Percentiles rank a stretch among this genome's conserved stretches.
phyloP scores from a whole-genome alignment of 2,888 invertebrate species.

The Augochlorella aurata region DNA sequence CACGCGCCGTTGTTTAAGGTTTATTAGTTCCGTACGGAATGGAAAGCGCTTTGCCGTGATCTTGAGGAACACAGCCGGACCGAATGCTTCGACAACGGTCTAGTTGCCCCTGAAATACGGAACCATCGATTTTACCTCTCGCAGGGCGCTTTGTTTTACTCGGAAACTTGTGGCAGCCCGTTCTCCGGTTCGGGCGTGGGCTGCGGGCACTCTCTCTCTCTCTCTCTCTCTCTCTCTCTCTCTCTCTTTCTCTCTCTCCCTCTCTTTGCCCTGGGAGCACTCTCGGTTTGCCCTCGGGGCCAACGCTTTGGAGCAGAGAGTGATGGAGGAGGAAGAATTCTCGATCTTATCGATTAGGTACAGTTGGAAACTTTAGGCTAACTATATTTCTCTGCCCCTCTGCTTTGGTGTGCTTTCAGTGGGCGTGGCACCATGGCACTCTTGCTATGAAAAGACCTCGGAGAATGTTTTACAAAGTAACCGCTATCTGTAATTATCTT shows the following conservation, averaged over 20 bases:
- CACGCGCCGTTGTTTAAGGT: neutral
- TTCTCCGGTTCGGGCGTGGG: neutral
- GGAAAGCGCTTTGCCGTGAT: neutral
- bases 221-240: too few relatives aligned
- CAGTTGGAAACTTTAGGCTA: neutral
- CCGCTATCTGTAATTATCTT: neutral
- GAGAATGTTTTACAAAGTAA: neutral
- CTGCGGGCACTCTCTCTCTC: neutral
- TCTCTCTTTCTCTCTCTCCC: too few relatives aligned
- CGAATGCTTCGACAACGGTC: neutral
- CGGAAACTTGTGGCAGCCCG: neutral
- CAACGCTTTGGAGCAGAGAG: neutral
- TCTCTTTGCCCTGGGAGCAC: neutral
- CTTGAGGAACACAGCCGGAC: neutral
- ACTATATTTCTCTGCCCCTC: neutral
- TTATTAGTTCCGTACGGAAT: neutral
- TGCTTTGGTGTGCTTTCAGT: neutral
- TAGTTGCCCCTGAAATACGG: slow-evolving; percentile 7
- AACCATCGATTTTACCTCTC: neutral
- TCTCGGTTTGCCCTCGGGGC: neutral
- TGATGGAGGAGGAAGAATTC: neutral
- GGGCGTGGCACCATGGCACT: neutral
- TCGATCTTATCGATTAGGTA: neutral
- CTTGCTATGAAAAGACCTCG: neutral
- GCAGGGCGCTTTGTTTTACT: neutral